phyloP scores from a whole-genome alignment of 2,888 invertebrate species.

The Amiota mariae region DNA sequence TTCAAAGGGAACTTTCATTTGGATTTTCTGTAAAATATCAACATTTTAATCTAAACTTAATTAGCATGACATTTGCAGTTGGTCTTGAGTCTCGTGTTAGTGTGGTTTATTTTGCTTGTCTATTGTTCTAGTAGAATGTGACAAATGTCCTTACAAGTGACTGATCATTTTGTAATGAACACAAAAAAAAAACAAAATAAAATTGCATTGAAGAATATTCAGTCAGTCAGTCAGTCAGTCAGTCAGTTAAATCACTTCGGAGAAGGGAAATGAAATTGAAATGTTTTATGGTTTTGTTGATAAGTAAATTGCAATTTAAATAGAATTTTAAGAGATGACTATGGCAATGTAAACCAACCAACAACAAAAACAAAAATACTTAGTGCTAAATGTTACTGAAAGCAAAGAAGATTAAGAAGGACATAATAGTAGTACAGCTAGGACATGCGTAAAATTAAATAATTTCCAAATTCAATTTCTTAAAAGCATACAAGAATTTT shows the following conservation, averaged over 20 bases:
- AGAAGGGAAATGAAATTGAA: background rate
- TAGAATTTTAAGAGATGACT: background rate
- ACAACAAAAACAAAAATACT: too few relatives aligned
- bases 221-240: background rate
- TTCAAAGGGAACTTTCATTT: too few relatives aligned
- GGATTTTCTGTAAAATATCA: background rate
- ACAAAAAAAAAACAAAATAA: too few relatives aligned
- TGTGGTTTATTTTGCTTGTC: background rate
- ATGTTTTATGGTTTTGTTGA: slow-evolving; percentile 4
- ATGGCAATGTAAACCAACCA: background rate
- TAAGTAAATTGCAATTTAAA: slow-evolving; percentile 13
- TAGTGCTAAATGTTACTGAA: too few relatives aligned
- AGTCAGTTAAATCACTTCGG: background rate
- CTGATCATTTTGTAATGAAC: background rate
- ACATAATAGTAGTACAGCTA: too few relatives aligned
- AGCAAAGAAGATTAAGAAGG: too few relatives aligned
- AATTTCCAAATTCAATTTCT: too few relatives aligned
- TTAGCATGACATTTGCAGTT: slow-evolving; percentile 9
- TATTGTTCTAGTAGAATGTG: background rate
- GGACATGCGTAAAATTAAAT: too few relatives aligned
- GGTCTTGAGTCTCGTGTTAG: background rate
- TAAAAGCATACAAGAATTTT: too few relatives aligned
- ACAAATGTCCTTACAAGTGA: slow-evolving; percentile 1
- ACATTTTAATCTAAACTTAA: slow-evolving; percentile 16
- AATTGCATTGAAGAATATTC: too few relatives aligned